Percentiles rank a stretch among this genome's conserved stretches.
Evolutionary conservation across 2,888 invertebrate species (phyloP).

Genomic region (Drosophila diplacantha): DNA sequence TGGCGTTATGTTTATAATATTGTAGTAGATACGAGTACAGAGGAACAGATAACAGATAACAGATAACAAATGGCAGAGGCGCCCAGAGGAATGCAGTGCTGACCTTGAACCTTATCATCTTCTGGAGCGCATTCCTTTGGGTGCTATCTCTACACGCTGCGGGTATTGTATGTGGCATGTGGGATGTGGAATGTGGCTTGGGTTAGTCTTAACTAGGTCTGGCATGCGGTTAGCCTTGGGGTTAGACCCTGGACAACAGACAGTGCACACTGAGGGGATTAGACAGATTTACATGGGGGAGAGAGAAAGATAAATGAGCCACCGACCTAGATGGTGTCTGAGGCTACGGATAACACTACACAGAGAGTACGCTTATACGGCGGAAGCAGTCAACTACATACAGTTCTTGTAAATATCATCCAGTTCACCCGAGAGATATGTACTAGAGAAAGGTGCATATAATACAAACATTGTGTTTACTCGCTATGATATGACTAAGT

Average conservation of each 20-base stretch:
- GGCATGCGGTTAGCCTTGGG: constrained; percentile 1
- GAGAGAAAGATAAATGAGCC: neutral
- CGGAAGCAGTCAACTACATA: constrained; percentile 38
- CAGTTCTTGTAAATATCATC: constrained; percentile 43
- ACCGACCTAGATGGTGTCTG: constrained; percentile 6
- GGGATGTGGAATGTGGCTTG: neutral
- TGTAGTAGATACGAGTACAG: constrained; percentile 10
- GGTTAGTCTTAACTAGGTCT: constrained; percentile 5
- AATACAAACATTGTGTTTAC: constrained; percentile 54
- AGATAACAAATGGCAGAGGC: neutral
- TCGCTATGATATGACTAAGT: constrained; percentile 51
- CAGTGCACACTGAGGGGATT: neutral
- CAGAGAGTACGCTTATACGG: constrained; percentile 12
- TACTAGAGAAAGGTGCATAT: constrained; percentile 67
- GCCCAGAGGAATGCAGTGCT: constrained; percentile 6
- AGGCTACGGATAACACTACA: constrained; percentile 17
- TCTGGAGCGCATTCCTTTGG: neutral
- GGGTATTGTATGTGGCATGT: neutral
- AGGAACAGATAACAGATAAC: constrained; percentile 1
- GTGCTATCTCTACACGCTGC: neutral
- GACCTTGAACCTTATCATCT: neutral
- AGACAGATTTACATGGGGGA: neutral
- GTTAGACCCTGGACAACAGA: constrained; percentile 2
- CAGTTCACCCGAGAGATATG: constrained; percentile 48
- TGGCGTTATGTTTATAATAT: constrained; percentile 17